Percentiles rank a stretch among this genome's conserved stretches.
phyloP scores from a whole-genome alignment of 1,140 invertebrate species.

The Megalonaias nervosa region DNA sequence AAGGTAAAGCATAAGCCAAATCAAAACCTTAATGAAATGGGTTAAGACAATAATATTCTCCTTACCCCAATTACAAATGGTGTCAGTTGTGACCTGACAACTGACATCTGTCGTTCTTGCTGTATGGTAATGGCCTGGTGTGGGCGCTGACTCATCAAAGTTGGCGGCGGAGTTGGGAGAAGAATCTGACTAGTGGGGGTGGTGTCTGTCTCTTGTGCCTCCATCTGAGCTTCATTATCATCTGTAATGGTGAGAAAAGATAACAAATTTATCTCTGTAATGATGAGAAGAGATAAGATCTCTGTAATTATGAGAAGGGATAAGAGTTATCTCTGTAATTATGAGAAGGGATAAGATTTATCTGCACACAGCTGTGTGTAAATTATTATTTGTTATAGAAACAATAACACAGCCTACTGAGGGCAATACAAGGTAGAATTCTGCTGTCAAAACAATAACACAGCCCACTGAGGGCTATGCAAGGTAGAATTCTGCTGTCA shows the following conservation, averaged over 20 bases:
- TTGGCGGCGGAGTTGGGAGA: slow-evolving; percentile 33
- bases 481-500: no score
- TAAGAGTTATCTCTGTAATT: neutral
- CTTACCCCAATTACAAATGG: slow-evolving; percentile 63
- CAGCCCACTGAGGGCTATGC: no score
- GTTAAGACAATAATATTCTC: neutral
- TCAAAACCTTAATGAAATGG: no score
- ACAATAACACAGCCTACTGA: no score
- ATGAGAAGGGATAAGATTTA: no score
- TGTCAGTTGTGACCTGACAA: slow-evolving; percentile 50
- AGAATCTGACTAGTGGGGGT: slow-evolving; percentile 29
- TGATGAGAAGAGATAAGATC: neutral
- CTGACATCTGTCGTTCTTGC: slow-evolving; percentile 61
- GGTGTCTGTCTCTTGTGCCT: slow-evolving; percentile 36
- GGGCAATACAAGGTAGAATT: no score
- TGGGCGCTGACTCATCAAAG: slow-evolving; percentile 35
- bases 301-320: slow-evolving; percentile 22
- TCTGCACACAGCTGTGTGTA: no score
- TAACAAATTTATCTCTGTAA: neutral
- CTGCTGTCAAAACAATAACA: no score
- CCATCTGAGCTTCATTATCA: slow-evolving; percentile 33
- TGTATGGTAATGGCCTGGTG: slow-evolving; percentile 43
- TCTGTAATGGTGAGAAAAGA: slow-evolving; percentile 23
- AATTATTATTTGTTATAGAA: no score
- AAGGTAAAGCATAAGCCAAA: no score